These are phyloP conservation scores for Athetis lepigone DNA, from an alignment of 2,888 invertebrate species.

Conservation along the genomic window DNA sequence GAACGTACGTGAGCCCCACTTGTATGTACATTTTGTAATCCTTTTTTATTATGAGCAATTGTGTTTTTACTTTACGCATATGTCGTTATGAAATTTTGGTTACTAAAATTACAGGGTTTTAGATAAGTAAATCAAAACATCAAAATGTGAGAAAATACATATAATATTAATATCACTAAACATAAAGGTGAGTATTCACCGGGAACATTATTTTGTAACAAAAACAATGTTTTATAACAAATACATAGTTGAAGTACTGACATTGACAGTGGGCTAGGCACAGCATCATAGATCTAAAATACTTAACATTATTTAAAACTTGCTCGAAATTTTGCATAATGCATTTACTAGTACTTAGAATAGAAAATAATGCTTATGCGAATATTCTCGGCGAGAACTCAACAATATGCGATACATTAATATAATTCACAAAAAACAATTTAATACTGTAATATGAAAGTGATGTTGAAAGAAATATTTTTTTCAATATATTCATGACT, in stretches of 20 bases:
- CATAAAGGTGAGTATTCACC: conserved; percentile 4
- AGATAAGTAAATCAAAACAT: conserved; percentile 31
- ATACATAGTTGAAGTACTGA: too few relatives aligned
- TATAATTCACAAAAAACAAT: conserved; percentile 24
- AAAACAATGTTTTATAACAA: background rate
- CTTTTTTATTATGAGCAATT: too few relatives aligned
- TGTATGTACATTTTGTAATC: too few relatives aligned
- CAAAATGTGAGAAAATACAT: conserved; percentile 45
- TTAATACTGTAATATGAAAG: conserved; percentile 49
- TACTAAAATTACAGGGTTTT: background rate
- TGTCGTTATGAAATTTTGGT: background rate
- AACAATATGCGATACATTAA: conserved; percentile 20
- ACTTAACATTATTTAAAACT: too few relatives aligned
- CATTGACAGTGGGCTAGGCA: too few relatives aligned
- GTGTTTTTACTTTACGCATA: background rate
- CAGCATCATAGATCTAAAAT: too few relatives aligned
- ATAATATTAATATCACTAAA: conserved; percentile 41
- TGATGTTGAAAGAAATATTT: conserved; percentile 7
- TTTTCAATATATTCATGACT: background rate
- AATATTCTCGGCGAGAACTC: background rate
- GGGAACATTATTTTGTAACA: background rate
- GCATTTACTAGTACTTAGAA: too few relatives aligned
- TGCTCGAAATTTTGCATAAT: too few relatives aligned
- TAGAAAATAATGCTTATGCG: too few relatives aligned
- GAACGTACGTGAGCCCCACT: too few relatives aligned